Evolutionary conservation across 2,888 invertebrate genomes (phyloP).

Genomic region (Mythimna lalbum): DNA sequence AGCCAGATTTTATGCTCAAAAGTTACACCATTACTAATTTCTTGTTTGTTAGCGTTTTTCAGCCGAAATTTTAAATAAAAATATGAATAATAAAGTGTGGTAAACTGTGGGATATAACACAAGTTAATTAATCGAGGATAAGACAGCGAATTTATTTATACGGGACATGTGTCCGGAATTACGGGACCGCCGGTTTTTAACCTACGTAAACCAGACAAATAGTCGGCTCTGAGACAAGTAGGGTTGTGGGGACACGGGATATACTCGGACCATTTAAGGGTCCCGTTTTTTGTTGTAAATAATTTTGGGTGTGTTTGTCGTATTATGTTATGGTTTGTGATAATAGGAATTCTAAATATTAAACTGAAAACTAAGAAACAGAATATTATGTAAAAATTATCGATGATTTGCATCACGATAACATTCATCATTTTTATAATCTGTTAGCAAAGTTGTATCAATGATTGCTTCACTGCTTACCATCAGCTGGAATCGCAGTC

Average conservation of each 20-base stretch:
- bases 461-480: too few species aligned
- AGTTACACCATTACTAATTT: constrained; percentile 56
- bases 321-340: too few species aligned
- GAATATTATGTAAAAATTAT: too few species aligned
- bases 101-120: constrained; percentile 65
- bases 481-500: too few species aligned
- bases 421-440: too few species aligned
- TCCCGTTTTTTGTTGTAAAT: too few species aligned
- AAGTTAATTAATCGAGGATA: constrained; percentile 76
- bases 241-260: constrained; percentile 45
- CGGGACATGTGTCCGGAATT: constrained; percentile 53
- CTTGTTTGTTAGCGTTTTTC: constrained; percentile 47
- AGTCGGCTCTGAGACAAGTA: constrained; percentile 65
- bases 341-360: too few species aligned
- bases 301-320: too few species aligned
- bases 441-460: too few species aligned
- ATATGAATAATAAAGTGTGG: constrained; percentile 68
- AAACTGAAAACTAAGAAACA: too few species aligned
- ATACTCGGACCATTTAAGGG: too few species aligned
- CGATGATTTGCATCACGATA: too few species aligned
- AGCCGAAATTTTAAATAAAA: constrained; percentile 64
- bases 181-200: constrained; percentile 69
- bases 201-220: constrained; percentile 75
- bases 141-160: constrained; percentile 76
- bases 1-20: constrained; percentile 41